Base-by-base conservation (phyloP, 2,888 invertebrate genomes). In the Cheilosia scutellata region DNA sequence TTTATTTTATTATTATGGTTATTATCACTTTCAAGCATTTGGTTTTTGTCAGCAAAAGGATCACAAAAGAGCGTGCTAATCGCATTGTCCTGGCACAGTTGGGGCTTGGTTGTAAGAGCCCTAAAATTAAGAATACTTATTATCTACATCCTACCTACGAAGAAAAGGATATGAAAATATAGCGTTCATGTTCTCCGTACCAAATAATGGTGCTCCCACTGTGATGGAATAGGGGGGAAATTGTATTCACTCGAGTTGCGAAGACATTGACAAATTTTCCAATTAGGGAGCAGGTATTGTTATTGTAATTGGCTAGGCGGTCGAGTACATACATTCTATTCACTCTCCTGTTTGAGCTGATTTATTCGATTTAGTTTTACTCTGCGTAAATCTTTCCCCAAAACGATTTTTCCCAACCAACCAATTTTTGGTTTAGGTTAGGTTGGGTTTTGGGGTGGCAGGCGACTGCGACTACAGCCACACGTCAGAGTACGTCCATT, bases 91-190 rank as follows among this genome's bases (percentile, higher is more conserved):
- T 63, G 62, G 62, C 62, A 49, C 71, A 51, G 20, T 44, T 33
- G 33, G 33, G 9, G 33, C 9, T 33, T 37, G 37, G 4, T 13
- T 20, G n/a, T 53, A 25, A 57, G 33, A 37, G 80, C 77, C 63
- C 76, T 62, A 71, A 80, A 80, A 76, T 84, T 75, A 84, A 62
- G 71, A 60, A 66, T 71, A 80, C 80, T 79, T 76, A 80, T 80
- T 71, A n/a, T n/a, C n/a, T n/a, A 84, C 58, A 55, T 49, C 47
- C 47, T 13, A n/a, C 27, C 31, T 37, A 58, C 3, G 4, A 37
- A 11, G 37, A 11, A 37, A 37, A 25, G 78, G 65, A 74, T 51
- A 63, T 20, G 9, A 40, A 47, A 62, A 76, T 53, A 27, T 16
- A 65, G 29, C 33, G 20, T 65, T 68, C 13, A 11, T 57, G 47